These are phyloP conservation scores for Parapsyche elsis DNA, from an alignment of 1,140 invertebrate genomes.

Conservation along the genomic window DNA sequence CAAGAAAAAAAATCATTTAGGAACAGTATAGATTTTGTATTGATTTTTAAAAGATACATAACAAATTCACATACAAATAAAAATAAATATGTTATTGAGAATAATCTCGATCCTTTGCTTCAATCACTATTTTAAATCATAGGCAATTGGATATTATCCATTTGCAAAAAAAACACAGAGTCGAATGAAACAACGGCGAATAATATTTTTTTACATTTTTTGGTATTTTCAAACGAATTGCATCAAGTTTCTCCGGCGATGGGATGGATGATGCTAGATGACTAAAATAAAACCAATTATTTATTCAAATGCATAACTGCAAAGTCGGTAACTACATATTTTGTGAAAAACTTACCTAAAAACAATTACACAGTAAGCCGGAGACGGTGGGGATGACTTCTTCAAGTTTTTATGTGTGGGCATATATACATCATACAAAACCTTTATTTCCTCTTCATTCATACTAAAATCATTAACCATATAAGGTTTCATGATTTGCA, in stretches of 20 bases:
- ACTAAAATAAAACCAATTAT: not conserved
- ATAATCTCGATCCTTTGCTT: not conserved
- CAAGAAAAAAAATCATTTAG: not conserved
- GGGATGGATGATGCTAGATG: constrained; percentile 48
- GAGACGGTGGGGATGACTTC: constrained; percentile 60
- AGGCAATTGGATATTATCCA: constrained; percentile 51
- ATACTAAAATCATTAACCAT: constrained; percentile 10
- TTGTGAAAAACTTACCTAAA: constrained; percentile 59
- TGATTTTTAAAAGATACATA: not conserved
- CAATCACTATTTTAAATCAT: constrained; percentile 1
- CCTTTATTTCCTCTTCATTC: constrained; percentile 55
- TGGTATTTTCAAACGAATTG: constrained; percentile 35
- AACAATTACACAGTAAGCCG: constrained; percentile 63
- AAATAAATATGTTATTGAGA: not conserved
- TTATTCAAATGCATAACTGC: not conserved
- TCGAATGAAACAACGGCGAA: constrained; percentile 48
- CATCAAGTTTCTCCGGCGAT: constrained; percentile 12
- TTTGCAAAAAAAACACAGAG: constrained; percentile 49
- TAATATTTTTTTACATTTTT: constrained; percentile 38
- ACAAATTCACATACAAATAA: not conserved
- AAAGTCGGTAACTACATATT: no score
- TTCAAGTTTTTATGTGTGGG: constrained; percentile 63
- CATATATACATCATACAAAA: constrained; percentile 65
- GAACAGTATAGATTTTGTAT: not conserved
- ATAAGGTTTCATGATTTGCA: constrained; percentile 60